Percentiles rank a stretch among this genome's conserved stretches.
Conservation (phyloP, 2,797 vertebrate species). For the Delichon dasypus region DNA sequence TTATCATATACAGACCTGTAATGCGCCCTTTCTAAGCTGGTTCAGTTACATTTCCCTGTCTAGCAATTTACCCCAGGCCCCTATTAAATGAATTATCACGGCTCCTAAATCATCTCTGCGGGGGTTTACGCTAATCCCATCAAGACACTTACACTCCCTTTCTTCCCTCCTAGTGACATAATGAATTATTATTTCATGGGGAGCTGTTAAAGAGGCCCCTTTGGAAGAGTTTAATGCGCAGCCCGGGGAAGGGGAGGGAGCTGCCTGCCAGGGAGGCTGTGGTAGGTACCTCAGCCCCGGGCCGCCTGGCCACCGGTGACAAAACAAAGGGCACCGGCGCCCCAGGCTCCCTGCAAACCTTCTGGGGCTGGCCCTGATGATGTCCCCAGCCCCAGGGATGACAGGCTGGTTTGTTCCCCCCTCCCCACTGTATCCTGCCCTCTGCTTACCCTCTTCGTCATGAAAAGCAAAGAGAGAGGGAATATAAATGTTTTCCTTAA, state of each 20-base stretch:
- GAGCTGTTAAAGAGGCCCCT: conserved; percentile 79
- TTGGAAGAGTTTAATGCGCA: conserved; percentile 67
- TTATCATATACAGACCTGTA: conserved; percentile 74
- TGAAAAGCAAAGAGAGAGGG: conserved; percentile 62
- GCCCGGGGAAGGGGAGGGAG: conserved; percentile 37
- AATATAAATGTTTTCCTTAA: conserved; percentile 95
- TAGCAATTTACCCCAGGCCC: conserved; percentile 82
- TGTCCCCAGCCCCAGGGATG: not conserved
- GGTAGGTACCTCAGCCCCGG: conserved; percentile 6
- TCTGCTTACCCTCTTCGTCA: conserved; percentile 31
- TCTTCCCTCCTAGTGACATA: conserved; percentile 78
- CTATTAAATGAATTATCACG: conserved; percentile 84
- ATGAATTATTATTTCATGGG: conserved; percentile 84
- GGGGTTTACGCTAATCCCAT: conserved; percentile 84
- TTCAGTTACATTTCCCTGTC: conserved; percentile 80
- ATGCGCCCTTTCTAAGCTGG: conserved; percentile 74
- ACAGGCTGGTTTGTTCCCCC: not conserved
- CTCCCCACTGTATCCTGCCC: not conserved
- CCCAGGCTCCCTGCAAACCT: not conserved
- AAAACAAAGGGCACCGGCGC: conserved; percentile 40
- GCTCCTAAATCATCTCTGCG: conserved; percentile 83
- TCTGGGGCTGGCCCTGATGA: not conserved
- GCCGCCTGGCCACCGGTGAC: not conserved
- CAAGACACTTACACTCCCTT: conserved; percentile 82
- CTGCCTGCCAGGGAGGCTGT: not conserved